These are phyloP conservation scores for Notarius quadriscutis DNA, from an alignment of 2,113 vertebrate species.

Conservation along the genomic window DNA sequence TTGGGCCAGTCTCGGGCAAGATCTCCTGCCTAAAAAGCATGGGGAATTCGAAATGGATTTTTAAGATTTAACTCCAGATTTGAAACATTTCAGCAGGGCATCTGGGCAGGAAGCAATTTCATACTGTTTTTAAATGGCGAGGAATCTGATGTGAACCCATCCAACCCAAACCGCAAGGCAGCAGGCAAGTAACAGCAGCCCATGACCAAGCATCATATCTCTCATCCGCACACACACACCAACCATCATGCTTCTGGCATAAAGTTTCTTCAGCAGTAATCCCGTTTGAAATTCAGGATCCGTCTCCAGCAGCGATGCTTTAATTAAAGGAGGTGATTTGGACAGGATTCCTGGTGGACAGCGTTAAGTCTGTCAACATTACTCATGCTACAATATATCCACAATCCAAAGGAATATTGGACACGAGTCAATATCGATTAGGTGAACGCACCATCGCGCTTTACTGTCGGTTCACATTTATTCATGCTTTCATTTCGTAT, in stretches of 20 bases:
- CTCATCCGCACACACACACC: neutral
- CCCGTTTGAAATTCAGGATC: neutral
- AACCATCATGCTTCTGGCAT: neutral
- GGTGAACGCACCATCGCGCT: neutral
- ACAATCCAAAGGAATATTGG: neutral
- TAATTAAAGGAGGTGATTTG: neutral
- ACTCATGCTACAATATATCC: neutral
- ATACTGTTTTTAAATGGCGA: neutral
- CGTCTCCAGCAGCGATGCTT: neutral
- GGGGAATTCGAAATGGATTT: neutral
- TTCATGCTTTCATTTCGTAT: neutral
- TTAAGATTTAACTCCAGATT: neutral
- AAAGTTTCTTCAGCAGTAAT: neutral
- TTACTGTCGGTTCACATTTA: neutral
- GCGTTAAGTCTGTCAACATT: neutral
- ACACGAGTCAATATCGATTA: neutral
- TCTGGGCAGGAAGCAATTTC: neutral
- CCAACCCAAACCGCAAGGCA: neutral
- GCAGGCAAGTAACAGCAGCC: neutral
- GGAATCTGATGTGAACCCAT: neutral
- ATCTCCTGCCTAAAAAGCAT: neutral
- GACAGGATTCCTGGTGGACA: neutral
- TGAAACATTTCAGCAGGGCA: neutral
- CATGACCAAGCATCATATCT: neutral
- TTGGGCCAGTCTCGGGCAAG: neutral